A percentile compares a stretch with the other conserved stretches of the same genome.
phyloP scores from a whole-genome alignment of 2,113 vertebrate species.

The Martes martes region DNA sequence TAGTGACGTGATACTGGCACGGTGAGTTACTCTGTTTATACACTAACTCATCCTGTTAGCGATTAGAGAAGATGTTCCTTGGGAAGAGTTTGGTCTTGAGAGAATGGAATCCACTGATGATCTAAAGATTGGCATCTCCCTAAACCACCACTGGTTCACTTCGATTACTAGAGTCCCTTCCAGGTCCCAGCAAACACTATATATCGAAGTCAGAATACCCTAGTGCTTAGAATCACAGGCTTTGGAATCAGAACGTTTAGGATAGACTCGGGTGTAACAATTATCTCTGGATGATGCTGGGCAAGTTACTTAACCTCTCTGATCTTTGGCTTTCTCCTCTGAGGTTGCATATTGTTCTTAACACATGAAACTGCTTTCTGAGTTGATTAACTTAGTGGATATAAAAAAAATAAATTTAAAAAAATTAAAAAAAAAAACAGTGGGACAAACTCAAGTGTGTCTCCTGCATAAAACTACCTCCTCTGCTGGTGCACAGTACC shows the following conservation, averaged over 20 bases:
- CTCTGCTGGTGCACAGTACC: neutral
- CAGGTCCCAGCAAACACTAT: neutral
- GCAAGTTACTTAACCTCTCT: constrained; percentile 22
- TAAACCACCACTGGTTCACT: neutral
- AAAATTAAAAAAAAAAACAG: too few relatives aligned
- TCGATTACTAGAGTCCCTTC: neutral
- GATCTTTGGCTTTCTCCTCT: neutral
- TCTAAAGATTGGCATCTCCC: neutral
- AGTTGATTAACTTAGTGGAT: neutral
- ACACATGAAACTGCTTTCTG: neutral
- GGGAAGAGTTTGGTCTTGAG: neutral
- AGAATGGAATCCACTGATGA: neutral
- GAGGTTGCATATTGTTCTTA: neutral
- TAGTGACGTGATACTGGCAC: neutral
- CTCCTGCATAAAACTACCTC: neutral
- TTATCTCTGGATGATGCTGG: neutral
- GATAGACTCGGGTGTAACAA: neutral
- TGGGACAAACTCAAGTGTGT: neutral
- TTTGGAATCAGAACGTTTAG: neutral
- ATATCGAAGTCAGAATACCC: neutral
- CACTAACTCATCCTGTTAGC: neutral
- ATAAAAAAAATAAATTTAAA: neutral
- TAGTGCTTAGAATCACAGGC: neutral
- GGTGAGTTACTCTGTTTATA: neutral
- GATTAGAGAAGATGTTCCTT: neutral